phyloP scores from a whole-genome alignment of 2,797 vertebrate species.

The Cuculus canorus region DNA sequence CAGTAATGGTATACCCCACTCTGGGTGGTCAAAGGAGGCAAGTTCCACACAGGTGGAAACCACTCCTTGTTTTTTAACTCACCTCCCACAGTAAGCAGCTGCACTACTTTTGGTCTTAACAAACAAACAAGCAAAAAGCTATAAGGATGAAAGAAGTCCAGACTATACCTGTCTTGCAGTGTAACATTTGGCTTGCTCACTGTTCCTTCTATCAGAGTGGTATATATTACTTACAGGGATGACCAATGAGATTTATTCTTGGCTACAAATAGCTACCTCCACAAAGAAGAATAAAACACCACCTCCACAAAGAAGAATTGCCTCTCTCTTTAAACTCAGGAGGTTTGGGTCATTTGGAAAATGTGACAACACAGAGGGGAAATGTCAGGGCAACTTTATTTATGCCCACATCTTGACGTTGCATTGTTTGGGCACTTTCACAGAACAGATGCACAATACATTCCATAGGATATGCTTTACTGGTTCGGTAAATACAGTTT shows the following conservation, averaged over 20 bases:
- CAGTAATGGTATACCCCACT: not conserved
- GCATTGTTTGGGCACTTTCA: not conserved
- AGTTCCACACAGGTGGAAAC: not conserved
- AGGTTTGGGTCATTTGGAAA: not conserved
- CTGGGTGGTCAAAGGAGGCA: not conserved
- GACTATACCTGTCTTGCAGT: not conserved
- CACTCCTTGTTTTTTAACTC: not conserved
- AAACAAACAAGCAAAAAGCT: not conserved
- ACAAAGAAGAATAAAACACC: not conserved
- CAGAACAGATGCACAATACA: not conserved
- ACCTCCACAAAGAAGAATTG: not conserved
- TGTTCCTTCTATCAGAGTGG: not conserved
- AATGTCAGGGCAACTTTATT: not conserved
- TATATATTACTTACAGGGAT: not conserved
- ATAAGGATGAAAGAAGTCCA: not conserved
- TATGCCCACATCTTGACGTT: not conserved
- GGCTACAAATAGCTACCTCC: not conserved
- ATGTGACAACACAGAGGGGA: not conserved
- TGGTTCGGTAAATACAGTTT: not conserved
- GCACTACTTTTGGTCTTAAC: not conserved
- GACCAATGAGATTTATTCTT: not conserved
- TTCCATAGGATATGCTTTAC: not conserved
- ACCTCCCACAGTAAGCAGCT: not conserved
- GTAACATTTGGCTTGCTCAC: not conserved
- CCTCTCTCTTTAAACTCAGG: not conserved